These are phyloP conservation scores for Vidua chalybeata DNA, from an alignment of 2,113 vertebrate genomes.

Conservation along the genomic window DNA sequence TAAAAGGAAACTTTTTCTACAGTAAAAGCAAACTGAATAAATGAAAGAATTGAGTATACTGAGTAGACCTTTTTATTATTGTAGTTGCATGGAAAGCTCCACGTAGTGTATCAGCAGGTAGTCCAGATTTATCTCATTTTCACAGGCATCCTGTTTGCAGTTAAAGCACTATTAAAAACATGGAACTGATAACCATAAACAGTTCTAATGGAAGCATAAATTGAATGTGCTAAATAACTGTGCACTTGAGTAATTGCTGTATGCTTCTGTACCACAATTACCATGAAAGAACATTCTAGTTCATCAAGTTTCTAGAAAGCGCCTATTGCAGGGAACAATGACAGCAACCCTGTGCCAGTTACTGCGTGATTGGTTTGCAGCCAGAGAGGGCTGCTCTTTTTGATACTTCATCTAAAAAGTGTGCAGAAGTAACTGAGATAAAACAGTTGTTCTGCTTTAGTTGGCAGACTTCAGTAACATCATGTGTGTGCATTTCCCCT, in stretches of 20 bases:
- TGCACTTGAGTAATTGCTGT: conserved; percentile 6
- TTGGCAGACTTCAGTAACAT: background rate
- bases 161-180: background rate
- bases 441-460: background rate
- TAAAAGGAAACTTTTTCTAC: background rate
- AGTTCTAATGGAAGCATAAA: background rate
- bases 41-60: background rate
- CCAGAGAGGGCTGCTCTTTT: background rate
- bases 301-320: background rate
- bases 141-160: conserved; percentile 32
- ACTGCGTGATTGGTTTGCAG: background rate
- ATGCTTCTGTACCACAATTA: background rate
- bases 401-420: background rate
- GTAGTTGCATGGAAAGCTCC: conserved; percentile 10
- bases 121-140: background rate
- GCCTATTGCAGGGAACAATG: background rate
- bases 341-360: fast-evolving
- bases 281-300: background rate
- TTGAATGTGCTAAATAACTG: conserved; percentile 3
- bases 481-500: background rate
- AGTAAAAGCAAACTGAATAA: background rate
- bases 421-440: background rate
- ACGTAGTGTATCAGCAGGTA: background rate
- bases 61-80: background rate
- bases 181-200: conserved; percentile 2